These are phyloP conservation scores for Thymelicus lineola DNA, from an alignment of 2,888 invertebrate species.

Conservation along the genomic window DNA sequence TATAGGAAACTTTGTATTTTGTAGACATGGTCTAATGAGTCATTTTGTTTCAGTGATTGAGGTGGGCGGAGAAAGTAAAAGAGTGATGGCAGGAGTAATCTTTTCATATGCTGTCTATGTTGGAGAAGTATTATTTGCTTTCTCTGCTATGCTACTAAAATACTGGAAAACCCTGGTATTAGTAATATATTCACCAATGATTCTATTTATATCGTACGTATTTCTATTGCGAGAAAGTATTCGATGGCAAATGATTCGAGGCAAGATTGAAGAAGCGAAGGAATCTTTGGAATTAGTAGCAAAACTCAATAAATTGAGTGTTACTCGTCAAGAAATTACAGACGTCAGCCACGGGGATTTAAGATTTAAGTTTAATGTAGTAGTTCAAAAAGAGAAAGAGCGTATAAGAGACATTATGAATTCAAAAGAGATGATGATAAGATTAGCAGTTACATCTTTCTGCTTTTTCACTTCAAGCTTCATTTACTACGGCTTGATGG, in stretches of 20 bases:
- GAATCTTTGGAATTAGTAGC: constrained; percentile 57
- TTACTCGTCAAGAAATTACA: constrained; percentile 59
- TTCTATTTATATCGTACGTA: constrained; percentile 58
- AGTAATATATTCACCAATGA: constrained; percentile 61
- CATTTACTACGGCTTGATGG: constrained; percentile 66
- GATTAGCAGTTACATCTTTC: constrained; percentile 62
- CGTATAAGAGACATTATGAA: constrained; percentile 60
- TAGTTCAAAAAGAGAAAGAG: constrained; percentile 63
- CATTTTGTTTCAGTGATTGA: constrained; percentile 66
- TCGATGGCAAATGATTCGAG: constrained; percentile 70
- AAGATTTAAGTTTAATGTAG: constrained; percentile 58
- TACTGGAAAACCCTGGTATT: constrained; percentile 69
- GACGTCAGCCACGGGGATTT: constrained; percentile 60
- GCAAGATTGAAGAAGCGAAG: constrained; percentile 62
- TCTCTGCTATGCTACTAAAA: constrained; percentile 63
- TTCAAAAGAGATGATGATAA: constrained; percentile 67
- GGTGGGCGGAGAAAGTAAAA: constrained; percentile 68
- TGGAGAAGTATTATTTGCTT: constrained; percentile 68
- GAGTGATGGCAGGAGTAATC: constrained; percentile 66
- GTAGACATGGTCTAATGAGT: background rate
- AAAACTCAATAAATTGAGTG: constrained; percentile 60
- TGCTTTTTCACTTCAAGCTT: constrained; percentile 72
- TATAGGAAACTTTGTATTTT: too few species aligned
- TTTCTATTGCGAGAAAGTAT: constrained; percentile 65
- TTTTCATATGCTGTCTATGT: constrained; percentile 69